Evolutionary conservation across 2,113 vertebrate genomes (phyloP), one percentile per base, ranked within the genome.

Genomic region (Equus przewalskii): DNA sequence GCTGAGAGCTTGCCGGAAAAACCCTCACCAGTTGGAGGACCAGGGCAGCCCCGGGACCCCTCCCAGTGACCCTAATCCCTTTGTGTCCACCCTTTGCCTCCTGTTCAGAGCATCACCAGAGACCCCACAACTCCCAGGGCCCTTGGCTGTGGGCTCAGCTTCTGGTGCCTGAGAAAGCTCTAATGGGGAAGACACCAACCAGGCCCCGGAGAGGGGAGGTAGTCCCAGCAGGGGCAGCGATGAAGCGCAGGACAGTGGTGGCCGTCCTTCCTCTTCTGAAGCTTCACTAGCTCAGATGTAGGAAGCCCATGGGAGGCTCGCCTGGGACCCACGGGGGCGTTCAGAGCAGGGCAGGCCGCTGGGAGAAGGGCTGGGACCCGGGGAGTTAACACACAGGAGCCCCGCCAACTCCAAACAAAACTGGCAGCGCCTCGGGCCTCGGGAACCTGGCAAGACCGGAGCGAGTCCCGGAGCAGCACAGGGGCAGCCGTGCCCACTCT

Each of bases 361-460:
- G 7, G 79, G n/a, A 76, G 56, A 46, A 80, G 16, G 62, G 69
- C 51, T 58, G 1, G 73, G 36, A 41, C 49, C 73, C 70, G 9
- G 64, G 83, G 94, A 93, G 97, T 96, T 96, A 97, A 96, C 28
- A 26, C 1, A 1, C 67, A 90, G 93, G 60, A 93, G 87, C 44
- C 82, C n/a, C 24, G 81, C 96, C 94, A 95, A 96, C 26, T 70
- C 36, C 95, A 86, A 58, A 69, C 87, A 84, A 65, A 82, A 56
- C 58, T 30, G 30, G 89, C 92, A 85, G 92, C 30, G 80, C 58
- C 16, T 24, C 72, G 62, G 18, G 97, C 73, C 89, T 88, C 11
- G 62, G 96, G 86, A 96, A 65, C 93, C 97, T 97, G 96, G 96
- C 96, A 92, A 22, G 69, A 60, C 86, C 91, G 3, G 8, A 89